Percentiles rank a stretch among this genome's conserved stretches.
These are phyloP conservation scores for Crocodylus rhombifer DNA, from an alignment of 2,797 vertebrate genomes.

Conservation along the genomic window DNA sequence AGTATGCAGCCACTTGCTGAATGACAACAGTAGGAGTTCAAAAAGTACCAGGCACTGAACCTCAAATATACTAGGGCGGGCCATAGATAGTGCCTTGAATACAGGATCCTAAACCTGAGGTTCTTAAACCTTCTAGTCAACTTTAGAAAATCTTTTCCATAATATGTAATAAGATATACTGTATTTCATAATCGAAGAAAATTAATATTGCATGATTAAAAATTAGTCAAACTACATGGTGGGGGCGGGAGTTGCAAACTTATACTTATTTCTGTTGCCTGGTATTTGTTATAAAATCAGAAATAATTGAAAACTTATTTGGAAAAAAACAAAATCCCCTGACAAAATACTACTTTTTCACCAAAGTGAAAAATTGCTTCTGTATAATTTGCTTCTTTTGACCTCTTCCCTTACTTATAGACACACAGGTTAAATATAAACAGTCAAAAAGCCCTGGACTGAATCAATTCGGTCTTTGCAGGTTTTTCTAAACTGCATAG, in stretches of 20 bases:
- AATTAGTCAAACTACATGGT: neutral
- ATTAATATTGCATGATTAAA: neutral
- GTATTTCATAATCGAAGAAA: neutral
- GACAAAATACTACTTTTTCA: too few species aligned
- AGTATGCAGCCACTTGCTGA: neutral
- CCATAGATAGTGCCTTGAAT: neutral
- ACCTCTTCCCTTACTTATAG: too few species aligned
- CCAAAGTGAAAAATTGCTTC: too few species aligned
- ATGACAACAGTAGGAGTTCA: neutral
- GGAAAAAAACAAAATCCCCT: neutral
- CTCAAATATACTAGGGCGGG: neutral
- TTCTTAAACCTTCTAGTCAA: neutral
- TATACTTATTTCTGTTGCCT: neutral
- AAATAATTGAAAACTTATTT: neutral
- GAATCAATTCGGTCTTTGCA: too few species aligned
- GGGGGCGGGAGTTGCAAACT: rapidly evolving
- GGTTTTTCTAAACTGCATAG: too few species aligned
- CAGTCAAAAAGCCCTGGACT: too few species aligned
- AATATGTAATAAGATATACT: neutral
- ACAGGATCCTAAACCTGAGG: neutral
- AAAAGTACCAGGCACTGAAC: neutral
- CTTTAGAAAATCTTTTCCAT: neutral
- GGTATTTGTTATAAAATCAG: neutral
- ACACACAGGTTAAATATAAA: too few species aligned
- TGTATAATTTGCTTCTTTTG: too few species aligned